Evolutionary conservation across 2,797 vertebrate genomes (phyloP).

Genomic region (Pygocentrus nattereri): DNA sequence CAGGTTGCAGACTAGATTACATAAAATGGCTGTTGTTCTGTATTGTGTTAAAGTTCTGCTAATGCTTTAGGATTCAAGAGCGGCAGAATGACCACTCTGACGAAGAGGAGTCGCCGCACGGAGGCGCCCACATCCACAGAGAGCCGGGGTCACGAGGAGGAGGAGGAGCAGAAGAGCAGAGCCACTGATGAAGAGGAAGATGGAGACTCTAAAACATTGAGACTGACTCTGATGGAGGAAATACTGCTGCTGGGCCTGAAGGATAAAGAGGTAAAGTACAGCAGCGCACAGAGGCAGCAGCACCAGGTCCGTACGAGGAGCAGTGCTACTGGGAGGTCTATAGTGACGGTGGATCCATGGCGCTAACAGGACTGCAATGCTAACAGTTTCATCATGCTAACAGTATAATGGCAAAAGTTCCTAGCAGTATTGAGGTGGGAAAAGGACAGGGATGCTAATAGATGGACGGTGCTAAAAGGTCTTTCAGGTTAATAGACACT

Average conservation of each 20-base stretch:
- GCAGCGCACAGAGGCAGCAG: not conserved
- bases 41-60: too few relatives aligned
- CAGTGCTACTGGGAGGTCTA: not conserved
- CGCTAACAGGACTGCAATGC: too few relatives aligned
- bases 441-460: too few relatives aligned
- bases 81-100: conserved; percentile 80
- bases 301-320: too few relatives aligned
- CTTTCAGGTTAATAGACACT: too few relatives aligned
- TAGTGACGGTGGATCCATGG: not conserved
- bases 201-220: conserved; percentile 78
- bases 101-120: conserved; percentile 69
- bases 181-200: conserved; percentile 62
- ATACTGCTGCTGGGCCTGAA: conserved; percentile 85
- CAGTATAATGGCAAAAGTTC: too few relatives aligned
- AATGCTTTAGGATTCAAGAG: not conserved
- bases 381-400: too few relatives aligned
- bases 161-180: conserved; percentile 15
- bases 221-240: conserved; percentile 88
- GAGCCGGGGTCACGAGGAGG: conserved; percentile 67
- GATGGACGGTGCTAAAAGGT: too few relatives aligned
- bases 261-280: conserved; percentile 73
- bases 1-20: too few relatives aligned
- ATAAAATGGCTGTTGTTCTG: too few relatives aligned
- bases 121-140: conserved; percentile 62
- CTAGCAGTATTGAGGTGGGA: too few relatives aligned